Evolutionary conservation across 2,888 invertebrate genomes (phyloP).

Genomic region (Patella caerulea): DNA sequence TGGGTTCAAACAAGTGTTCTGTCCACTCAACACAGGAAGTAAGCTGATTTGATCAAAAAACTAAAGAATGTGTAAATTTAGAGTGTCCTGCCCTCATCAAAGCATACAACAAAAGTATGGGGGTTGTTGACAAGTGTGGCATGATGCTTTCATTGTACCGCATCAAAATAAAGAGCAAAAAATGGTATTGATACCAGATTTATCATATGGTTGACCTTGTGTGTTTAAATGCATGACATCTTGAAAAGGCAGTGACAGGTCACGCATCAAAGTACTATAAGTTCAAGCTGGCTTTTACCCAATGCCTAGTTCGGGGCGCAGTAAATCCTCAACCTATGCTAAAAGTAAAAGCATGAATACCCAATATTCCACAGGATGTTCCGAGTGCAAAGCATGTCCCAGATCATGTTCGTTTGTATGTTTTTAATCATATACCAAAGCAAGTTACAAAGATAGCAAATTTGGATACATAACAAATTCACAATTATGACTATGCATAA

Average conservation of each 20-base stretch:
- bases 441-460: background rate
- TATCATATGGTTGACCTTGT: too few relatives aligned
- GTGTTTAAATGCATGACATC: too few relatives aligned
- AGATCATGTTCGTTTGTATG: background rate
- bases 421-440: background rate
- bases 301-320: background rate
- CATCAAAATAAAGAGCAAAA: too few relatives aligned
- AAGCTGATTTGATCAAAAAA: background rate
- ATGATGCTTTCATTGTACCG: conserved; percentile 8
- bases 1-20: background rate
- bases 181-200: too few relatives aligned
- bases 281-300: background rate
- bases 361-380: background rate
- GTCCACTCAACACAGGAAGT: background rate
- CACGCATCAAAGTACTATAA: background rate
- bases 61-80: background rate
- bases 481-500: too few relatives aligned
- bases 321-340: background rate
- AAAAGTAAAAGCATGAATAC: background rate
- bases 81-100: background rate
- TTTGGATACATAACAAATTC: too few relatives aligned
- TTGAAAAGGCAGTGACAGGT: background rate
- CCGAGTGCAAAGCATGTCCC: background rate
- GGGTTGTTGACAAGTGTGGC: background rate
- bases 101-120: background rate